Base-by-base conservation (phyloP, 2,888 invertebrate species). In the Rhabditoides inermis region DNA sequence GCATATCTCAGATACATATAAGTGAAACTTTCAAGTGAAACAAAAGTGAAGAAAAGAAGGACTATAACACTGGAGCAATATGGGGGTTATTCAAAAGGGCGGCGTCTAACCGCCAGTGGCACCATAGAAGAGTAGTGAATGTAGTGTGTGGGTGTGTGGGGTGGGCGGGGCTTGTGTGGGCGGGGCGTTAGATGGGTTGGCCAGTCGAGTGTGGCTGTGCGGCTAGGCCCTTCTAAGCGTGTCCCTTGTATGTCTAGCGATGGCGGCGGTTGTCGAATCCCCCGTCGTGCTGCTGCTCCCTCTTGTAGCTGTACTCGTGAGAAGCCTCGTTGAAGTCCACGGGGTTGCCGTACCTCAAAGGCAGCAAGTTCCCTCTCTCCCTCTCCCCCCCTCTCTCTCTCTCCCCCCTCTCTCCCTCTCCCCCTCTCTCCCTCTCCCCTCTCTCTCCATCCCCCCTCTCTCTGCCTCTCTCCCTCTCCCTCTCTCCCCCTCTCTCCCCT, bases 281-380 rank as follows among this genome's bases (percentile, higher is more conserved):
- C 32, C 32, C 32, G 15, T 32, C 32, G 32, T 32, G 59, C 26
- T 62, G 59, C 37, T 65, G 64, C 55, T 73, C 73, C 6, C 72
- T 61, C 53, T 69, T 71, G 67, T 62, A 73, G 53, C 56, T 67
- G 63, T 70, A 68, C 45, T 72, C 72, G 46, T 71, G 71, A 27
- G 68, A 57, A 12, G 70, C 56, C 53, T 73, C 71, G 44, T 57
- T 61, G 52, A 61, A 71, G 45, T 71, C 69, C 10, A 69, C 69
- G 15, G 70, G 70, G 49, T 56, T 51, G 47, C 72, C 62, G 42
- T n/a, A n/a, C n/a, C n/a, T n/a, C n/a, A n/a, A n/a, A n/a, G n/a
- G n/a, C n/a, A n/a, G n/a, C n/a, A n/a, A n/a, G n/a, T n/a, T n/a
- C n/a, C n/a, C n/a, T n/a, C n/a, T n/a, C n/a, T n/a, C n/a, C n/a